Conservation (phyloP, 2,797 vertebrate genomes). For the Anabas testudineus region DNA sequence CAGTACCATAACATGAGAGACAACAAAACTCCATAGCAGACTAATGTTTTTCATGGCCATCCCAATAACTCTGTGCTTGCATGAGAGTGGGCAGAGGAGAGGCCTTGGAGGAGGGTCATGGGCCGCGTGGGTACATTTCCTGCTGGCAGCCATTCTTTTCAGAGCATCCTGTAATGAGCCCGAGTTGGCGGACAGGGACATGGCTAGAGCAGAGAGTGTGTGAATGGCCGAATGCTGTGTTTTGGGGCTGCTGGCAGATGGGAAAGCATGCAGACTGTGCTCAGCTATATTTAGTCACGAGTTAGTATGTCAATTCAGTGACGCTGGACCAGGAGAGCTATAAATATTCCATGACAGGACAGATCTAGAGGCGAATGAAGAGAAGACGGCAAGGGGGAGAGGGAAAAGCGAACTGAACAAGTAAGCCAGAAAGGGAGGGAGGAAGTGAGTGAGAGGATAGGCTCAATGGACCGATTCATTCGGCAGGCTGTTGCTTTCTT, state of each 20-base stretch:
- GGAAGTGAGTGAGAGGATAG: slow-evolving; percentile 67
- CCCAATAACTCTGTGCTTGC: slow-evolving; percentile 15
- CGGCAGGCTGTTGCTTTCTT: slow-evolving; percentile 77
- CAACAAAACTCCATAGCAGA: slow-evolving; percentile 54
- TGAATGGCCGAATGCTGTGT: slow-evolving; percentile 73
- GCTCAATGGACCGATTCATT: slow-evolving; percentile 84
- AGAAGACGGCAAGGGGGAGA: slow-evolving; percentile 58
- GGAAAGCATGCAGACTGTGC: slow-evolving; percentile 79
- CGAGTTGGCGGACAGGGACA: slow-evolving; percentile 40
- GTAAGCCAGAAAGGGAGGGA: slow-evolving; percentile 60
- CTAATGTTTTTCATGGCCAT: slow-evolving; percentile 41
- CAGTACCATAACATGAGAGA: slow-evolving; percentile 39
- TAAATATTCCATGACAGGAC: slow-evolving; percentile 86
- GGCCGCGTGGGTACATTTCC: slow-evolving; percentile 65
- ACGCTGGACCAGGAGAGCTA: slow-evolving; percentile 82
- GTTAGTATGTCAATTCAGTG: slow-evolving; percentile 84
- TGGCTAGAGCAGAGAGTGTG: slow-evolving; percentile 56
- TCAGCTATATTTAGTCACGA: slow-evolving; percentile 82
- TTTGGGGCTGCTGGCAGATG: slow-evolving; percentile 81
- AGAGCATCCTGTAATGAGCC: slow-evolving; percentile 68
- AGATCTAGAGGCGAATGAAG: slow-evolving; percentile 75
- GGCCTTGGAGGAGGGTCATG: slow-evolving; percentile 52
- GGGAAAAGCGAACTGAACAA: slow-evolving; percentile 61
- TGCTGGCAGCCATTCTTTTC: slow-evolving; percentile 53
- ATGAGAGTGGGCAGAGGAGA: slow-evolving; percentile 43